These are phyloP conservation scores for Rhegmatorhina hoffmannsi DNA, from an alignment of 2,113 vertebrate genomes.

Conservation along the genomic window DNA sequence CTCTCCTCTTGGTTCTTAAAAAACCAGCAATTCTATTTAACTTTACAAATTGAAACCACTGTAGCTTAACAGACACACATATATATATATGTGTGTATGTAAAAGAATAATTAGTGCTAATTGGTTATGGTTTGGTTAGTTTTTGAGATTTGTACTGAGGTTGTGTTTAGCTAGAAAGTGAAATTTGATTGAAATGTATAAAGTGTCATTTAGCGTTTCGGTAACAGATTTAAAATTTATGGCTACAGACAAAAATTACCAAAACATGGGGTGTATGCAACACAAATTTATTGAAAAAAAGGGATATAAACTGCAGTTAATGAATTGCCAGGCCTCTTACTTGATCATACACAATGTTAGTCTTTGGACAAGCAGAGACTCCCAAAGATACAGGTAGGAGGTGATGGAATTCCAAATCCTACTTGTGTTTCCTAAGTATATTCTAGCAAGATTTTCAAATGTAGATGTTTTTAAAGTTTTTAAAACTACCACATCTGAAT, in stretches of 20 bases:
- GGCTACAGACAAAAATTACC: neutral
- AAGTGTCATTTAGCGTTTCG: neutral
- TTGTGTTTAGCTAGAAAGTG: neutral
- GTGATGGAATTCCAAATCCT: neutral
- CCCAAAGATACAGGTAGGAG: neutral
- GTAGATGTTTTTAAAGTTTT: neutral
- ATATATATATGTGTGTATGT: too few species aligned
- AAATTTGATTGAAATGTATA: neutral
- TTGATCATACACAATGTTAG: neutral
- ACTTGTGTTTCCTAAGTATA: neutral
- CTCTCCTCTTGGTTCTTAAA: neutral
- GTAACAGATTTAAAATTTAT: neutral
- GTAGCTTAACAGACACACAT: neutral
- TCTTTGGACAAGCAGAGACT: neutral
- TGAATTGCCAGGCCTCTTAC: neutral
- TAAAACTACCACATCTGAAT: neutral
- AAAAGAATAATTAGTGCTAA: neutral
- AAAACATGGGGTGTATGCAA: neutral
- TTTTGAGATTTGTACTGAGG: neutral
- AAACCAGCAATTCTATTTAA: neutral
- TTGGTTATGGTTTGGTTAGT: neutral
- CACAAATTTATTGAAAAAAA: neutral
- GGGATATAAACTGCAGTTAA: neutral
- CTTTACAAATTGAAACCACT: neutral
- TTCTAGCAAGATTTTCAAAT: neutral